Percentiles rank a stretch among this genome's conserved stretches.
These are phyloP conservation scores for Phataginus tricuspis DNA, from an alignment of 2,797 vertebrate species.

Conservation along the genomic window DNA sequence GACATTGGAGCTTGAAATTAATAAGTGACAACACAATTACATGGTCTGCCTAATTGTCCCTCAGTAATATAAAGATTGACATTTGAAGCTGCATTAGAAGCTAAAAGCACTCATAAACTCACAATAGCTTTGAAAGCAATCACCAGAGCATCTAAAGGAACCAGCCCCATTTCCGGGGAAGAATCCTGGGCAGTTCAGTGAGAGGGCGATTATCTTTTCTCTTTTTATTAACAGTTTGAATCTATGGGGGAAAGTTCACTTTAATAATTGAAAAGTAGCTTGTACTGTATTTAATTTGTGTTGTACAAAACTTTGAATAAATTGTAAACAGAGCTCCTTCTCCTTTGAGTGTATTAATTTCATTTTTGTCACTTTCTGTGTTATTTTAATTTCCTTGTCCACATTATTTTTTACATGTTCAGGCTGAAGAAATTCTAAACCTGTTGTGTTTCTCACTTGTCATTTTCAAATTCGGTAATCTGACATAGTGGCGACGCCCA, in stretches of 20 bases:
- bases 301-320: neutral
- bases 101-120: slow-evolving; percentile 82
- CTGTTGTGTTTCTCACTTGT: neutral
- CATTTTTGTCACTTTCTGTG: neutral
- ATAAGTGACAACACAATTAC: slow-evolving; percentile 89
- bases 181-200: neutral
- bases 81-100: slow-evolving; percentile 76
- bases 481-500: neutral
- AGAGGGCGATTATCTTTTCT: slow-evolving; percentile 21
- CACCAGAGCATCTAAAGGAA: slow-evolving; percentile 76
- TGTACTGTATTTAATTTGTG: slow-evolving; percentile 1
- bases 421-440: neutral
- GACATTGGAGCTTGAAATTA: slow-evolving; percentile 88
- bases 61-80: slow-evolving; percentile 85
- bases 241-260: slow-evolving; percentile 28
- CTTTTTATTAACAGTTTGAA: slow-evolving; percentile 61
- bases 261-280: slow-evolving; percentile 57
- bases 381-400: neutral
- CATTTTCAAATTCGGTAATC: neutral
- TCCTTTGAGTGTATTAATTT: neutral
- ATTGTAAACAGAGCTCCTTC: neutral
- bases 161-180: slow-evolving; percentile 59
- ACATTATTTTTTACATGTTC: neutral
- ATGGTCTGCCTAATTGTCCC: slow-evolving; percentile 88
- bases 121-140: slow-evolving; percentile 80